Evolutionary conservation across 30 jellyfish, hydroid and myxozoan species (phyloP), one percentile per base, ranked within the genome.

Genomic region (Aurelia aurita): DNA sequence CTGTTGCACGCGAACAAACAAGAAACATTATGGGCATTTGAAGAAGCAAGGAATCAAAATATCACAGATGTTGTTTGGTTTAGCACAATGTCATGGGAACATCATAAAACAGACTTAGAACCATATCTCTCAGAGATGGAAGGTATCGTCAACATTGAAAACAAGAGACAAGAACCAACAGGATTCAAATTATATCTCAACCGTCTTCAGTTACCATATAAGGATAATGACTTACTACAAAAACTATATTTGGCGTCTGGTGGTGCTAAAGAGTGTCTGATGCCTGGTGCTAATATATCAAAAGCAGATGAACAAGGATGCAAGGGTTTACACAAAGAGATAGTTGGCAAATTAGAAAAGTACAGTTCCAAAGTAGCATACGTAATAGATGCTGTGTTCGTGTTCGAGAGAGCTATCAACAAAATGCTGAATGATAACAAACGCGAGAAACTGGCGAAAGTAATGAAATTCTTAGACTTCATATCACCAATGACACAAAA

Each of bases 371-470:
- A 77, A 13, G 89, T 91, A 18, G 80, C 95, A 25, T 60, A 78
- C 79, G 55, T 96, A 45, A 59, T 91, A 4, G 96, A 91, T 80
- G 92, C 98, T 9, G 98, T 91, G 58, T 91, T 18, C 57, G 87
- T 91, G 21, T 72, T 60, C 25, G 87, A 66, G 22, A 59, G 74
- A 26, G 93, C 69, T 0, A 32, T 67, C 15, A 44, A 85, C 44
- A 58, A 72, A 20, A 59, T 51, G 68, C 68, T 32, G 34, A 45
- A 21, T 51, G 82, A 51, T 12, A 64, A 70, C 29, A 69, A 44
- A n/a, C 39, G 69, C 15, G 47, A 25, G 2, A 9, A 85, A 25
- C 15, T 77, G 26, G 25, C 71, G 12, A 83, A 78, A 5, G 91
- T 79, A 8, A 47, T 91, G 77, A 69, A 53, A 49, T 44, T 79